phyloP scores from a whole-genome alignment of 2,113 vertebrate species.

The Notothenia rossii region DNA sequence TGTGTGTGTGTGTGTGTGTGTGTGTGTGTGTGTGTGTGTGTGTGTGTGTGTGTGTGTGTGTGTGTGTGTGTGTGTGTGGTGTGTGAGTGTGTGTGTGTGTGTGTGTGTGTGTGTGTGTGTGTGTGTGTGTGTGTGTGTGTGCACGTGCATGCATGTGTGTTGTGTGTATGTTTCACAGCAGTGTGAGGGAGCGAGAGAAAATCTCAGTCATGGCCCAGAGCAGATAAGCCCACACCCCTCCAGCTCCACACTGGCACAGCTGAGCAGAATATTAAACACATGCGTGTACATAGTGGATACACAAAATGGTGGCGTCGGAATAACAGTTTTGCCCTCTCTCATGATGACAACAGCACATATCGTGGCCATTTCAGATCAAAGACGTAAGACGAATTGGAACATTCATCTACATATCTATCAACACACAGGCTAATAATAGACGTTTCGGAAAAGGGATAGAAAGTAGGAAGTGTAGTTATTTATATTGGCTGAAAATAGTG shows the following conservation, averaged over 20 bases:
- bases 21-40: constrained; percentile 4
- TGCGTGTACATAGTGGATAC: constrained; percentile 20
- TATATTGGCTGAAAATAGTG: neutral
- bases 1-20: constrained; percentile 1
- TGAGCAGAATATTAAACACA: constrained; percentile 79
- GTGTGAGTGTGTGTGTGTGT: neutral
- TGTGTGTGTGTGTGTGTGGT: neutral
- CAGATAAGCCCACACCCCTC: constrained; percentile 56
- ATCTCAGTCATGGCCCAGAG: constrained; percentile 50
- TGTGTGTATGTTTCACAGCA: neutral
- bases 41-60: neutral
- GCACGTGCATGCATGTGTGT: constrained; percentile 6
- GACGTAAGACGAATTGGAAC: constrained; percentile 2
- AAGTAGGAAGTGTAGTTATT: neutral
- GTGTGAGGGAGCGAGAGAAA: constrained; percentile 9
- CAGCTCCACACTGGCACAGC: constrained; percentile 75
- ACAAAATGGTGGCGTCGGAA: constrained; percentile 69
- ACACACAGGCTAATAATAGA: constrained; percentile 18
- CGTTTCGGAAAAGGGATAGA: neutral
- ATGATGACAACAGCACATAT: neutral
- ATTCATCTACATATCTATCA: constrained; percentile 7
- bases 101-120: neutral
- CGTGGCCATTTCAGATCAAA: neutral
- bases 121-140: neutral
- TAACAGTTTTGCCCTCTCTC: constrained; percentile 23